Evolutionary conservation across 2,797 vertebrate species (phyloP).

Genomic region (Clarias fuscus): DNA sequence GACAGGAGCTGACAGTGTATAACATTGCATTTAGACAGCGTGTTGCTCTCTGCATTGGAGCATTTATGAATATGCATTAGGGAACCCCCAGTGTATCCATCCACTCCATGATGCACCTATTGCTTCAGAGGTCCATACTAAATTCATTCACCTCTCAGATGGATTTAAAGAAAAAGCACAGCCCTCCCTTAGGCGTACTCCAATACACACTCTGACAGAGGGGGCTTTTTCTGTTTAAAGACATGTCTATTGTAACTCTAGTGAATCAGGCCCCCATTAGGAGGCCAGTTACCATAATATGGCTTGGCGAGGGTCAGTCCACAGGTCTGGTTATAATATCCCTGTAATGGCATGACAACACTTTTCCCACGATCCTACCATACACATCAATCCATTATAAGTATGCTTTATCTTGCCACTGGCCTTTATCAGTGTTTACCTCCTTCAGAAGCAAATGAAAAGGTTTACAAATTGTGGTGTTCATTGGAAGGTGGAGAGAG

Average conservation of each 20-base stretch:
- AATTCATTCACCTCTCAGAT: slow-evolving; percentile 49
- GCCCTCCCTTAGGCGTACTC: slow-evolving; percentile 39
- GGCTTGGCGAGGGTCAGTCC: slow-evolving; percentile 60
- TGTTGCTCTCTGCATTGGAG: not conserved
- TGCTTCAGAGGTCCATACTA: slow-evolving; percentile 27
- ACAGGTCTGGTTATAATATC: slow-evolving; percentile 54
- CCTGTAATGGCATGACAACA: slow-evolving; percentile 65
- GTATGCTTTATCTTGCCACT: slow-evolving; percentile 55
- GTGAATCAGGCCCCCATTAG: slow-evolving; percentile 62
- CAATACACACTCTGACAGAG: slow-evolving; percentile 33
- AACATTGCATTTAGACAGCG: not conserved
- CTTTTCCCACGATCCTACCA: slow-evolving; percentile 65
- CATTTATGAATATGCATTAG: not conserved
- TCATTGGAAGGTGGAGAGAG: slow-evolving; percentile 75
- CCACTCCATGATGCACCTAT: slow-evolving; percentile 17
- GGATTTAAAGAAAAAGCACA: slow-evolving; percentile 43
- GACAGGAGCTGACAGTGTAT: not conserved
- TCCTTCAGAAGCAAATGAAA: slow-evolving; percentile 67
- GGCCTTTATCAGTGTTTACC: slow-evolving; percentile 44
- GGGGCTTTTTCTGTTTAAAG: slow-evolving; percentile 30
- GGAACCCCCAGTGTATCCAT: not conserved
- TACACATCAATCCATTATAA: slow-evolving; percentile 60
- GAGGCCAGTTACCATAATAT: slow-evolving; percentile 52
- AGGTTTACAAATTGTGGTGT: slow-evolving; percentile 77
- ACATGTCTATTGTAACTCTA: slow-evolving; percentile 53